A percentile compares a stretch with the other conserved stretches of the same genome.
Evolutionary conservation across 2,888 invertebrate genomes (phyloP).

Genomic region (Eutolmus rufibarbis): DNA sequence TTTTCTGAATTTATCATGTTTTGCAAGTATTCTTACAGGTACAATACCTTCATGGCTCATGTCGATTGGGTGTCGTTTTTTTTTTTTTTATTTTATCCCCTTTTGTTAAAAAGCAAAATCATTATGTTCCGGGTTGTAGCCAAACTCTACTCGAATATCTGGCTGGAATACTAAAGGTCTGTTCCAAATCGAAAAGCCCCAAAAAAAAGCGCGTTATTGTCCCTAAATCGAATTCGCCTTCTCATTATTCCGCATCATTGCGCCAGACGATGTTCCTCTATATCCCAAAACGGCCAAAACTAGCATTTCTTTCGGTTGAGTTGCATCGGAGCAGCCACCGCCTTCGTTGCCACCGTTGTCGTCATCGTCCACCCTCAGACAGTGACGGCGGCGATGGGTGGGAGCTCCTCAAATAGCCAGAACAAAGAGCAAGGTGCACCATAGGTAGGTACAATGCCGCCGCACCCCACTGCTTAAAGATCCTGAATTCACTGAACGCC

Average conservation of each 20-base stretch:
- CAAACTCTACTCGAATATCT: background rate
- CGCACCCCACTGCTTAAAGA: background rate
- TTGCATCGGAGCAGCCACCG: background rate
- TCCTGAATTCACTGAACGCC: slow-evolving; percentile 1
- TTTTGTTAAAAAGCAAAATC: background rate
- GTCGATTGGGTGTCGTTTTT: background rate
- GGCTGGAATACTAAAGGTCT: background rate
- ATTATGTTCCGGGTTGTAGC: background rate
- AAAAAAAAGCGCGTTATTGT: background rate
- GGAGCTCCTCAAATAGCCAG: background rate
- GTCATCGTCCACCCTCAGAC: background rate
- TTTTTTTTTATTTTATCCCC: background rate
- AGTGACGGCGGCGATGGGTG: background rate
- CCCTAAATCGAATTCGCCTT: slow-evolving; percentile 27
- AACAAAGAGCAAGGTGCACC: slow-evolving; percentile 28
- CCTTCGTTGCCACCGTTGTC: background rate
- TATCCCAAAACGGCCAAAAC: background rate
- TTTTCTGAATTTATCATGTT: no score
- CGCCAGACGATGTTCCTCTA: slow-evolving; percentile 5
- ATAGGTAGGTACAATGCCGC: background rate
- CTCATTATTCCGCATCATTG: slow-evolving; percentile 35
- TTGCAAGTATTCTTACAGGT: no score
- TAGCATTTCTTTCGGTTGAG: slow-evolving; percentile 4
- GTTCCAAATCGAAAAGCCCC: background rate
- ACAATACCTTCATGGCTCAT: no score